Conservation (phyloP, 2,888 invertebrate species). For the Dascillus cervinus region DNA sequence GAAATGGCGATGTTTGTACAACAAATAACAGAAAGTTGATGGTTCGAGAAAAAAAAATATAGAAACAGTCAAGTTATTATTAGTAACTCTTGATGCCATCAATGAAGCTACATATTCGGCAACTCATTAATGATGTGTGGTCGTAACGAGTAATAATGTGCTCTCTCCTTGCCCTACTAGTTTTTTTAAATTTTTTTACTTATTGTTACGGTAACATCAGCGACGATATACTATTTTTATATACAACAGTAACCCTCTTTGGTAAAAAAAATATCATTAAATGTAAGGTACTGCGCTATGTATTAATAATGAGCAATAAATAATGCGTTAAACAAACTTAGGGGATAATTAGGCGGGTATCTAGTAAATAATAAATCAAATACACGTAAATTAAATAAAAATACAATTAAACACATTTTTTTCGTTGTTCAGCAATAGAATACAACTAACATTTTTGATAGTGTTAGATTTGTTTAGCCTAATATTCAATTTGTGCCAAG, state of each 20-base stretch:
- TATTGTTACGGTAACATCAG: constrained; percentile 32
- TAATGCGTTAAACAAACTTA: constrained; percentile 21
- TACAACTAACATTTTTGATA: constrained; percentile 18
- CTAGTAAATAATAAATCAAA: constrained; percentile 10
- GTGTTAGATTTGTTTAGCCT: constrained; percentile 25
- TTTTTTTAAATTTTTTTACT: constrained; percentile 25
- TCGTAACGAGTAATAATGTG: constrained; percentile 32
- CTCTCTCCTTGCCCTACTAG: constrained; percentile 29
- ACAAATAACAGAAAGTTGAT: no score
- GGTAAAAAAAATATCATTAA: constrained; percentile 37
- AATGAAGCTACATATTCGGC: no score
- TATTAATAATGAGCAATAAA: constrained; percentile 33
- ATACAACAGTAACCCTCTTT: constrained; percentile 39
- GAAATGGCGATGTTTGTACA: constrained; percentile 39
- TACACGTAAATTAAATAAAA: constrained; percentile 9
- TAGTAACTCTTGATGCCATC: no score
- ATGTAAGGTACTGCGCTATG: constrained; percentile 31
- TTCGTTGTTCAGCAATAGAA: constrained; percentile 32
- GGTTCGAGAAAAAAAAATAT: constrained; percentile 15
- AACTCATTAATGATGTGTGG: constrained; percentile 36
- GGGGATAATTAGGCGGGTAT: no score
- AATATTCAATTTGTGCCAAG: constrained; percentile 38
- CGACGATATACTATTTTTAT: constrained; percentile 33
- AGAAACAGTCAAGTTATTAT: constrained; percentile 14
- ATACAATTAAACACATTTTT: constrained; percentile 19